These are phyloP conservation scores for Notospermus geniculatus DNA, from an alignment of 1,140 invertebrate genomes.

Conservation along the genomic window DNA sequence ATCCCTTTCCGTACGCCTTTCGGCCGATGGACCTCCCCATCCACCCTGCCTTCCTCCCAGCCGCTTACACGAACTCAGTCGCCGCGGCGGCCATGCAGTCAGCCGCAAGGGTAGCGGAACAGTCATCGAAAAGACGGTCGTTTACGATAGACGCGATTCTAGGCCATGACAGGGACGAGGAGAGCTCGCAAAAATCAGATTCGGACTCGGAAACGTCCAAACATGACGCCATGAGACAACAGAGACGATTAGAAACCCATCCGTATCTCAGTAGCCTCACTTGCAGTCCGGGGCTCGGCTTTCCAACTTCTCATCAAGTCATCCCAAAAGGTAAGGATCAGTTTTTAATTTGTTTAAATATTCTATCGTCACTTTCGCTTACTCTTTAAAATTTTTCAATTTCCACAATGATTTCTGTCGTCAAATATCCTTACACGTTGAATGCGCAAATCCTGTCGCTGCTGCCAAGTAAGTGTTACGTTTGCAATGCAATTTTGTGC, in stretches of 20 bases:
- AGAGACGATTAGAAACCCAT: constrained; percentile 18
- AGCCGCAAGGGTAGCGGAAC: constrained; percentile 7
- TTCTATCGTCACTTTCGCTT: too few species aligned
- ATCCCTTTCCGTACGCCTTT: constrained; percentile 4
- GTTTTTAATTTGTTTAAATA: too few species aligned
- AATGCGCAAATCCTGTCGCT: too few species aligned
- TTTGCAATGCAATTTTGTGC: too few species aligned
- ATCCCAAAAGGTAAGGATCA: constrained; percentile 10
- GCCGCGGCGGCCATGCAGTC: constrained; percentile 15
- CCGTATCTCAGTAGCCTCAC: constrained; percentile 14
- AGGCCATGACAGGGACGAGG: constrained; percentile 52
- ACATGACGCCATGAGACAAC: constrained; percentile 3
- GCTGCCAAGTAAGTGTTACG: too few species aligned
- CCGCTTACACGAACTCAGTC: constrained; percentile 23
- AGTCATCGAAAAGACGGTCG: constrained; percentile 58
- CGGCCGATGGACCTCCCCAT: constrained; percentile 7
- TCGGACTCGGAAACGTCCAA: constrained; percentile 8
- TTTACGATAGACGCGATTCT: constrained; percentile 80
- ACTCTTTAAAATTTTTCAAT: too few species aligned
- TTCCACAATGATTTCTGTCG: too few species aligned
- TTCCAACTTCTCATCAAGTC: constrained; percentile 19
- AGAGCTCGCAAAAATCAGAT: constrained; percentile 34
- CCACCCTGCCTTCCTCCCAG: constrained; percentile 35
- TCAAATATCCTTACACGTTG: too few species aligned
- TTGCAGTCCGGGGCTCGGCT: constrained; percentile 24